Percentiles rank a stretch among this genome's conserved stretches.
These are phyloP conservation scores for Manis pentadactyla DNA, from an alignment of 2,797 vertebrate species.

Conservation along the genomic window DNA sequence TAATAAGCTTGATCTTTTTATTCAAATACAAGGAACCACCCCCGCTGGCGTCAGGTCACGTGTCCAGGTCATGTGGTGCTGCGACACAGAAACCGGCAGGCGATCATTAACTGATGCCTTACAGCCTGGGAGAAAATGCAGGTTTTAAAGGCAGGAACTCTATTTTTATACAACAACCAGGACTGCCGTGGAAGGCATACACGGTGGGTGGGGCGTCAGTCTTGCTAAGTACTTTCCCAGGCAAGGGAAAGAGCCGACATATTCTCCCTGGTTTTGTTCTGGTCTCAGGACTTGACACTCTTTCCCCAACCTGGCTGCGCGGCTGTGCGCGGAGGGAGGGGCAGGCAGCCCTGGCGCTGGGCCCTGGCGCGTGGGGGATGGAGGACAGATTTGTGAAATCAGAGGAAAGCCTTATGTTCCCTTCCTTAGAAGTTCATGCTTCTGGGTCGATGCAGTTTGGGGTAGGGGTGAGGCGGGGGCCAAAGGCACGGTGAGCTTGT, in stretches of 20 bases:
- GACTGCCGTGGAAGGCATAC: not conserved
- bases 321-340: not conserved
- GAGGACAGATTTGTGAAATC: not conserved
- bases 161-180: not conserved
- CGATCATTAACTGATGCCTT: constrained; percentile 49
- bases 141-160: not conserved
- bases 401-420: not conserved
- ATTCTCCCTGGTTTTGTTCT: not conserved
- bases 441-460: not conserved
- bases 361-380: not conserved
- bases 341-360: not conserved
- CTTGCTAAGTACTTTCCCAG: not conserved
- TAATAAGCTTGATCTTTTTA: constrained; percentile 78
- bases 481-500: not conserved
- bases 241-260: not conserved
- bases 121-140: not conserved
- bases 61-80: constrained; percentile 73
- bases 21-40: constrained; percentile 74
- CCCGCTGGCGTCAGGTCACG: constrained; percentile 72
- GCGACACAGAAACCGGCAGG: constrained; percentile 1
- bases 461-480: not conserved
- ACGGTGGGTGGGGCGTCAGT: not conserved
- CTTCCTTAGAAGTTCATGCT: not conserved
- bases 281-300: not conserved
- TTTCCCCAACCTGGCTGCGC: not conserved